phyloP scores from a whole-genome alignment of 2,888 invertebrate genomes.

The Desoria tigrina region DNA sequence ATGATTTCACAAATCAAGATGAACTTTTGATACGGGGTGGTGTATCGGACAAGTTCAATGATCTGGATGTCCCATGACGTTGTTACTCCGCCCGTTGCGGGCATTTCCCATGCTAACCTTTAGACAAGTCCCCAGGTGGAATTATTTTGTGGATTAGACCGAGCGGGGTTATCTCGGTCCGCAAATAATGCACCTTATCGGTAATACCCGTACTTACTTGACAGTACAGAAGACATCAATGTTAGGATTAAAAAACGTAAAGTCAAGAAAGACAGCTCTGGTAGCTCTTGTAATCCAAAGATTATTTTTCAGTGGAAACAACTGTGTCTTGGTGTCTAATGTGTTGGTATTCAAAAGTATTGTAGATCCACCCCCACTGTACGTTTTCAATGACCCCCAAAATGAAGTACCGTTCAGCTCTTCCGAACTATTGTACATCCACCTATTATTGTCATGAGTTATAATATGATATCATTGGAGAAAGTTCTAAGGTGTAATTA shows the following conservation, averaged over 20 bases:
- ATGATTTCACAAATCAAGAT: conserved; percentile 60
- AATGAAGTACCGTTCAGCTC: conserved; percentile 58
- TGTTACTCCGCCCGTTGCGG: conserved; percentile 63
- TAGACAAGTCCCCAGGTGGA: conserved; percentile 14
- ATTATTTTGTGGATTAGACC: neutral
- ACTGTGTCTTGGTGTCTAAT: conserved; percentile 16
- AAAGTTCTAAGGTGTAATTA: too few species aligned
- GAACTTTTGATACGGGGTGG: conserved; percentile 59
- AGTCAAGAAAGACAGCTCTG: conserved; percentile 69
- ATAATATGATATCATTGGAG: too few species aligned
- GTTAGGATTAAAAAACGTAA: conserved; percentile 73
- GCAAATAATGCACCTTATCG: neutral
- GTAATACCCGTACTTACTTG: conserved; percentile 59
- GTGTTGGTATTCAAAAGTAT: neutral
- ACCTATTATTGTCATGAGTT: too few species aligned
- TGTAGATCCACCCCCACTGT: conserved; percentile 55
- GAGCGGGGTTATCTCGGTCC: too few species aligned
- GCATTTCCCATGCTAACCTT: conserved; percentile 61
- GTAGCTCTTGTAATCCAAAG: conserved; percentile 71
- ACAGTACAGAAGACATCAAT: conserved; percentile 68
- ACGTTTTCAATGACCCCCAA: conserved; percentile 61
- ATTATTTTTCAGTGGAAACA: conserved; percentile 61
- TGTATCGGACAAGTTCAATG: conserved; percentile 61
- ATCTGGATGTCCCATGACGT: conserved; percentile 60
- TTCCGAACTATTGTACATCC: conserved; percentile 58